Base-by-base conservation (phyloP, 2,797 vertebrate species). In the Phrynocephalus vlangalii region DNA sequence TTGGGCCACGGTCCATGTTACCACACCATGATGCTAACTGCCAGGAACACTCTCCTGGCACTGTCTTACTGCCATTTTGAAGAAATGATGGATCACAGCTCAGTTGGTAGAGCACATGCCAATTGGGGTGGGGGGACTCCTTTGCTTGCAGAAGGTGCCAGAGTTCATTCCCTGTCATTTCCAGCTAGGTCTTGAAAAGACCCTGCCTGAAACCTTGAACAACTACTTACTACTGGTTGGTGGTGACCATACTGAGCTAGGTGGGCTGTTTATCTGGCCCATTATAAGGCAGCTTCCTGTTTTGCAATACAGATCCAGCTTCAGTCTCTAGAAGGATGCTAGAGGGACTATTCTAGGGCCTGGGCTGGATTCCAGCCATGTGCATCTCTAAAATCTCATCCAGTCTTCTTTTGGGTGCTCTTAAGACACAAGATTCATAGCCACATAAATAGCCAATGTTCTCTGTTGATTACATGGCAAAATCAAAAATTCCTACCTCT, bases 401-500 rank as follows among this genome's bases (percentile, higher is more conserved):
- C 44, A 24, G 52, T 75, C 78, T 63, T 15, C 33, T 52, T 84
- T 50, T 24, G 16, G 50, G n/a, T 68, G 24, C 44, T 28, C 60
- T 56, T 78, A 78, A 56, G 72, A 76, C 20, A 13, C 8, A 68
- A 30, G 33, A 68, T 81, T 85, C 68, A 52, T 28, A 50, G 22
- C 56, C 80, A 80, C 82, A 67, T n/a, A 75, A 82, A 52, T 5
- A 76, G 26, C 24, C 48, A 81, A 26, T 56, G 63, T 75, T 70
- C 60, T n/a, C 3, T 75, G 56, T 38, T 79, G 78, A 56, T 71
- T 81, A 78, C 60, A 75, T 60, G 44, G 67, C 70, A 52, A 81
- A 85, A 68, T 81, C 56, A 76, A 88, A 75, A 28, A 80, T 80
- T 72, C 66, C 71, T 67, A n/a, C 30, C 81, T 6, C 72, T n/a